Evolutionary conservation across 2,797 vertebrate genomes (phyloP).

Genomic region (Novumbra hubbsi): DNA sequence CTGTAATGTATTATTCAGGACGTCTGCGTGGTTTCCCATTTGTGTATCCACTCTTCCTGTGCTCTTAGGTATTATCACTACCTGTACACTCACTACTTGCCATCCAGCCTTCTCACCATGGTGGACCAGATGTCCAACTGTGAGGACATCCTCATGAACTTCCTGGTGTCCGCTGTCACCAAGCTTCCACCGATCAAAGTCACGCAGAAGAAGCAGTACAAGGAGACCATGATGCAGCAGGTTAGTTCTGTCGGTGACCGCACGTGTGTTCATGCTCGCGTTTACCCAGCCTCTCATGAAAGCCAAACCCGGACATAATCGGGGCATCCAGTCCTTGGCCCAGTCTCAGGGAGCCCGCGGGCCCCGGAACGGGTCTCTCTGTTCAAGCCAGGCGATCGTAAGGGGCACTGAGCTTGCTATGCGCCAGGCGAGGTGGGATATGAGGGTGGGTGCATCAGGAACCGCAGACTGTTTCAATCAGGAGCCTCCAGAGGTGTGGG

Average conservation of each 20-base stretch:
- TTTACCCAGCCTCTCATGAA: background rate
- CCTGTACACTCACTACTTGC: constrained; percentile 75
- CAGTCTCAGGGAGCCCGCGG: background rate
- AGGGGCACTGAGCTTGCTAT: background rate
- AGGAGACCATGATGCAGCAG: constrained; percentile 74
- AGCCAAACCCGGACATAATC: background rate
- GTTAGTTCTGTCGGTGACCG: constrained; percentile 34
- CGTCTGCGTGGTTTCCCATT: background rate
- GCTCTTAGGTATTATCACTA: background rate
- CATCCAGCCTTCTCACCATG: constrained; percentile 72
- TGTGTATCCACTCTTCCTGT: constrained; percentile 8
- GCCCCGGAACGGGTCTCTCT: background rate
- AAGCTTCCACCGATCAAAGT: constrained; percentile 91
- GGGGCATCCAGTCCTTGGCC: background rate
- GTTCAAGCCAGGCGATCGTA: background rate
- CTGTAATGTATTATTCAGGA: background rate
- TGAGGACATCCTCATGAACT: constrained; percentile 90
- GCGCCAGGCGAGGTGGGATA: background rate
- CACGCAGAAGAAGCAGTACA: constrained; percentile 82
- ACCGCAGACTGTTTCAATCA: background rate
- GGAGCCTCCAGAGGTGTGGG: background rate
- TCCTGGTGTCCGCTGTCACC: constrained; percentile 84
- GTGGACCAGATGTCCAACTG: constrained; percentile 80
- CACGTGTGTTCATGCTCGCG: constrained; percentile 6
- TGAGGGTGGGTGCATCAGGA: background rate